Conservation (phyloP, 1,140 invertebrate species). For the Metopolophium dirhodum region DNA sequence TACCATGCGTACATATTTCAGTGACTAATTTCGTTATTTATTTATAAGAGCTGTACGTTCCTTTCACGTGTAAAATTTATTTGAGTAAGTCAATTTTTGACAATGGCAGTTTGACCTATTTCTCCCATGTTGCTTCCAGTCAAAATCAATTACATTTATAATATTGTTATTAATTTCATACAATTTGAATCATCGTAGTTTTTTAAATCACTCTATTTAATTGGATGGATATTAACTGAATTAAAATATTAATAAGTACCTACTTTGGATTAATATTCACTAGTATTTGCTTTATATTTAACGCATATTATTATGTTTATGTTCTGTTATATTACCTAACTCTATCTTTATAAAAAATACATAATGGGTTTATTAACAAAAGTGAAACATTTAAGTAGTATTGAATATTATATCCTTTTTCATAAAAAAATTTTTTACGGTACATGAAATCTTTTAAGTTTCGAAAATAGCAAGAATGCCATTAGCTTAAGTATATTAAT, state of each 20-base stretch:
- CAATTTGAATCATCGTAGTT: neutral
- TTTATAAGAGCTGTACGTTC: neutral
- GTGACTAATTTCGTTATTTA: conserved; percentile 4
- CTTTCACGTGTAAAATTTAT: neutral
- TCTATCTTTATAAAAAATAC: neutral
- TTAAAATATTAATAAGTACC: neutral
- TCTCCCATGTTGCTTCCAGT: neutral
- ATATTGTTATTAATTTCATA: neutral
- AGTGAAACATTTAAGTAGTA: neutral
- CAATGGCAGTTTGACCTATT: neutral
- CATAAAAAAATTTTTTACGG: neutral
- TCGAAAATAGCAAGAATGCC: neutral
- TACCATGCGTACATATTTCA: neutral
- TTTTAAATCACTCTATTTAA: neutral
- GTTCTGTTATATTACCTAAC: neutral
- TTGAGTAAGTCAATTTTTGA: neutral
- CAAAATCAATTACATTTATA: neutral
- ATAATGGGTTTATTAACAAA: neutral
- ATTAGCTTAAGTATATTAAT: neutral
- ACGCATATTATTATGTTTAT: neutral
- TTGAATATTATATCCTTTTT: neutral
- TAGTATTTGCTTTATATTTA: neutral
- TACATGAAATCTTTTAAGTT: neutral
- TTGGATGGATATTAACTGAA: neutral
- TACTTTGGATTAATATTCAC: neutral